These are phyloP conservation scores for Ailurus styani DNA, from an alignment of 2,113 vertebrate genomes.

Conservation along the genomic window DNA sequence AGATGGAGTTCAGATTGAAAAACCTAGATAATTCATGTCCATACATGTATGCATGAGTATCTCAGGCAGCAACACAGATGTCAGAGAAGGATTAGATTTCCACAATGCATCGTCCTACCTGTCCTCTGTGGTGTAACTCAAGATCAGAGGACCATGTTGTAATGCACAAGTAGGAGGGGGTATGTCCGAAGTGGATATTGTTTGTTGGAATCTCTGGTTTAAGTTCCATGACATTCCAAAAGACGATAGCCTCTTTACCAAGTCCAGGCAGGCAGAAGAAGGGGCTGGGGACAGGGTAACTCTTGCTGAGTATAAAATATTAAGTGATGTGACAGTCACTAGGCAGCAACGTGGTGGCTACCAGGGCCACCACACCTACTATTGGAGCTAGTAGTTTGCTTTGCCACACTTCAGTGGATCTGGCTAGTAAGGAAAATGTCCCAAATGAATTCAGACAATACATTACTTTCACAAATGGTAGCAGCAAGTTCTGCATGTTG, in stretches of 20 bases:
- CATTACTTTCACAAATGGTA: neutral
- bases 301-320: neutral
- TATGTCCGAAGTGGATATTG: neutral
- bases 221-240: neutral
- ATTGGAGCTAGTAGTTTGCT: neutral
- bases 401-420: neutral
- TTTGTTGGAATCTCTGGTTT: neutral
- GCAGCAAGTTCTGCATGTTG: neutral
- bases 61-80: neutral
- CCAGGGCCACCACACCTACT: neutral
- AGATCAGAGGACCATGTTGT: neutral
- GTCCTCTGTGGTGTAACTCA: neutral
- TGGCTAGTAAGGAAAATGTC: neutral
- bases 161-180: neutral
- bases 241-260: neutral
- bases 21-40: neutral
- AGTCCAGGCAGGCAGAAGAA: neutral
- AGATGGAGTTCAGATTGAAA: neutral
- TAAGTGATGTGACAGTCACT: neutral
- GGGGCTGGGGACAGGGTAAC: accelerated
- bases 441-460: neutral
- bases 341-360: neutral
- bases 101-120: neutral
- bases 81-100: neutral
- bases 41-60: neutral